These are phyloP conservation scores for Ageneiosus marmoratus DNA, from an alignment of 2,113 vertebrate species.

Conservation along the genomic window DNA sequence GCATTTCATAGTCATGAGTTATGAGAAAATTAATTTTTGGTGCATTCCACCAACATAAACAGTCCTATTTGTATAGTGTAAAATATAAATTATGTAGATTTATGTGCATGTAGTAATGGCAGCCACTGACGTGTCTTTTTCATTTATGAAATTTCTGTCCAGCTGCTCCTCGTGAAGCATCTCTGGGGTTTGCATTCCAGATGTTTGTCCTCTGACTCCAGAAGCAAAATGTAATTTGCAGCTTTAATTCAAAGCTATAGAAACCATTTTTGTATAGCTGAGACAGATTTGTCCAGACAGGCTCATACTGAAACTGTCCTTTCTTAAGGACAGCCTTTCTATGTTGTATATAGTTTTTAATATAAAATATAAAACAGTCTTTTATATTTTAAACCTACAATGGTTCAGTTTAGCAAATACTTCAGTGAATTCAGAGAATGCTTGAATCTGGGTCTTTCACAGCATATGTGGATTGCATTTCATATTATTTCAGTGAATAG, in stretches of 20 bases:
- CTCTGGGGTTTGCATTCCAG: constrained; percentile 81
- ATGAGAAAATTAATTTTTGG: not conserved
- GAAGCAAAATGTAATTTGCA: constrained; percentile 78
- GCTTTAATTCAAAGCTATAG: constrained; percentile 63
- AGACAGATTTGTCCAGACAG: constrained; percentile 68
- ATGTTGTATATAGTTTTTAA: not conserved
- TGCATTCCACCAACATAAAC: not conserved
- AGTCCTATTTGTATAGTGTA: not conserved
- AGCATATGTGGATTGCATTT: not conserved
- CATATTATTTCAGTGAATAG: not conserved
- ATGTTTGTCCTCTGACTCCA: constrained; percentile 82
- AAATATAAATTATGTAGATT: not conserved
- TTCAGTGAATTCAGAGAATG: not conserved
- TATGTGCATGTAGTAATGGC: not conserved
- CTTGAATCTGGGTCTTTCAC: not conserved
- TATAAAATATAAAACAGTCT: no score
- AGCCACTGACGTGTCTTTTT: not conserved
- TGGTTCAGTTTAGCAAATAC: not conserved
- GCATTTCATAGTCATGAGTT: not conserved
- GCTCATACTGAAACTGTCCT: not conserved
- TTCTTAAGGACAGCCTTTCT: not conserved
- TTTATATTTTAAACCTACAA: not conserved
- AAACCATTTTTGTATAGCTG: constrained; percentile 68
- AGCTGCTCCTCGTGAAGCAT: constrained; percentile 73
- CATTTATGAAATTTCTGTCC: constrained; percentile 21